A percentile compares a stretch with the other conserved stretches of the same genome.
These are phyloP conservation scores for Doryteuthis pealeii DNA, from an alignment of 1,140 invertebrate species.

Conservation along the genomic window DNA sequence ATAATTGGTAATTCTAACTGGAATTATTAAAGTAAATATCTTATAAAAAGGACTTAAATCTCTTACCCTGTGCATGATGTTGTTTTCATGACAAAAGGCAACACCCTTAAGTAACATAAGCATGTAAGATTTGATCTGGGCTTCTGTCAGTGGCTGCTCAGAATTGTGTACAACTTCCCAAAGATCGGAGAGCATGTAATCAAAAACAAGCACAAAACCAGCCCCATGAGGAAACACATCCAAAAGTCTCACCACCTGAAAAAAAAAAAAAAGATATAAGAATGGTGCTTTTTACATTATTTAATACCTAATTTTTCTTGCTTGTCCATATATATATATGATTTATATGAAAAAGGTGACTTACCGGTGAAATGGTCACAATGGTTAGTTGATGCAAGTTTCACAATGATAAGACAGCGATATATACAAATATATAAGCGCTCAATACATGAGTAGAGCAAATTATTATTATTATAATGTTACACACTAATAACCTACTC, in stretches of 20 bases:
- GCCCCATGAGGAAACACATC: slow-evolving; percentile 89
- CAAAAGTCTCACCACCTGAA: slow-evolving; percentile 82
- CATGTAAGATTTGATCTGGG: slow-evolving; percentile 84
- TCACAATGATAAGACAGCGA: no score
- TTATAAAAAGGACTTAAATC: background rate
- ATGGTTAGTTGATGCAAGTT: no score
- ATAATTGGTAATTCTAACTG: background rate
- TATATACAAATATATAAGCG: no score
- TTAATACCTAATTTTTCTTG: background rate
- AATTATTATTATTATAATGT: no score
- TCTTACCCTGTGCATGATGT: slow-evolving; percentile 92
- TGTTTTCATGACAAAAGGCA: slow-evolving; percentile 82
- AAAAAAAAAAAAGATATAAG: slow-evolving; percentile 33
- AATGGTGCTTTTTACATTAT: background rate
- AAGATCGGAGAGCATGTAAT: slow-evolving; percentile 89
- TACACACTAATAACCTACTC: no score
- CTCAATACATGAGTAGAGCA: no score
- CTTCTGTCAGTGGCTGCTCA: slow-evolving; percentile 70
- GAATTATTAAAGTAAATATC: background rate
- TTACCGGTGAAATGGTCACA: no score
- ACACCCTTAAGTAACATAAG: slow-evolving; percentile 91
- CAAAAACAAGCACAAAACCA: slow-evolving; percentile 87
- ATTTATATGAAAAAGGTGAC: no score
- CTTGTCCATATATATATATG: no score
- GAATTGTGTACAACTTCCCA: slow-evolving; percentile 82